Conservation (phyloP, 2,797 vertebrate species). For the Eospalax fontanierii region DNA sequence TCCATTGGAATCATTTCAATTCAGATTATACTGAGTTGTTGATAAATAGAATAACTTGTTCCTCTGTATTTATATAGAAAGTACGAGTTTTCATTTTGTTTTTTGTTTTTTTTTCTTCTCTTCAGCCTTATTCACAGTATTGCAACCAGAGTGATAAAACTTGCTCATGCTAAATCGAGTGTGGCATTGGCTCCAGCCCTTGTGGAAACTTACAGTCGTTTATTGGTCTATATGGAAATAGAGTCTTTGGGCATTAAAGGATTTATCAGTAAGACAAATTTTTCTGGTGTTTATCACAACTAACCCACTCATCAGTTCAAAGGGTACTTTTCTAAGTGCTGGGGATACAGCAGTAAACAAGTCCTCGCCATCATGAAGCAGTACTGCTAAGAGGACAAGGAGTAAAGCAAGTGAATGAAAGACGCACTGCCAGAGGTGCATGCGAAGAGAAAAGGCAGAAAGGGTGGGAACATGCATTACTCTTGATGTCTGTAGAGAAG, state of each 20-base stretch:
- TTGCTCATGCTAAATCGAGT: conserved; percentile 98
- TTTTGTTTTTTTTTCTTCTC: conserved; percentile 75
- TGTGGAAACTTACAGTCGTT: conserved; percentile 98
- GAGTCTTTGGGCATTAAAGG: conserved; percentile 99
- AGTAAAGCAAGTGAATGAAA: neutral
- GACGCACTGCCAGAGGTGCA: neutral
- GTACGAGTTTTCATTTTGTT: conserved; percentile 42
- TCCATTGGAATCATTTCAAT: neutral
- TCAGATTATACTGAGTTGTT: neutral
- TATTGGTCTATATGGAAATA: conserved; percentile 99
- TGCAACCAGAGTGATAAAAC: conserved; percentile 98
- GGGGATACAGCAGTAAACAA: neutral
- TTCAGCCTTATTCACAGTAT: conserved; percentile 98
- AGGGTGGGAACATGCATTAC: neutral
- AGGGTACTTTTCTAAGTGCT: neutral
- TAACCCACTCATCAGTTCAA: conserved; percentile 2
- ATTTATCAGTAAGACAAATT: conserved; percentile 96
- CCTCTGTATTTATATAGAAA: conserved; percentile 37
- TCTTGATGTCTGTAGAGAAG: neutral
- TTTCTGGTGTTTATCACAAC: conserved; percentile 18
- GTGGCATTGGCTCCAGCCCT: conserved; percentile 97
- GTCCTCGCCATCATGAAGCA: neutral
- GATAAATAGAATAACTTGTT: neutral
- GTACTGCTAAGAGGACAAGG: neutral
- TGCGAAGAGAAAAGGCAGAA: conserved; percentile 9